Conservation (phyloP, 2,888 invertebrate genomes). For the Physocephala rufipes region DNA sequence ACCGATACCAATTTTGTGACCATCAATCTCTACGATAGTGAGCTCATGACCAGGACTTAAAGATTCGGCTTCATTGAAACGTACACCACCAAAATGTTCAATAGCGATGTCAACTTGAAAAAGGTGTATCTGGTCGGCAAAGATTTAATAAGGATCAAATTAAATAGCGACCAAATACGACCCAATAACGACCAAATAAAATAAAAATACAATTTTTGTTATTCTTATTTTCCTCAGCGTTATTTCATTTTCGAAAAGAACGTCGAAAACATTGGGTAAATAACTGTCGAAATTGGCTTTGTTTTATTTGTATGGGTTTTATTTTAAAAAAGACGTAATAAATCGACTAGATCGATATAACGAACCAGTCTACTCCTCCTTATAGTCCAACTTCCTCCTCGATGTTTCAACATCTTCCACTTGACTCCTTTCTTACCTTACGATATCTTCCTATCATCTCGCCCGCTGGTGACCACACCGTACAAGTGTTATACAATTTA, state of each 20-base stretch:
- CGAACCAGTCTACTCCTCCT: too few species aligned
- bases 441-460: constrained; percentile 81
- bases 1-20: constrained; percentile 84
- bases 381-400: background rate
- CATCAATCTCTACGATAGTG: constrained; percentile 77
- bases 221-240: too few species aligned
- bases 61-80: constrained; percentile 88
- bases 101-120: constrained; percentile 84
- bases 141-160: too few species aligned
- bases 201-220: too few species aligned
- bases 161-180: too few species aligned
- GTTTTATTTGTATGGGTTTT: too few species aligned
- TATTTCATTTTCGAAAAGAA: too few species aligned
- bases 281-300: too few species aligned
- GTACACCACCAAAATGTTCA: constrained; percentile 80
- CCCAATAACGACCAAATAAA: too few species aligned
- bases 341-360: too few species aligned
- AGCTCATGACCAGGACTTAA: constrained; percentile 80
- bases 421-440: constrained; percentile 78
- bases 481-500: constrained; percentile 85
- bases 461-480: constrained; percentile 84
- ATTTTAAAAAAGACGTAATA: too few species aligned
- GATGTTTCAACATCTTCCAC: background rate
- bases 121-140: constrained; percentile 88
- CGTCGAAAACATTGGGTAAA: too few species aligned